These are phyloP conservation scores for Caenorhabditis parvicauda DNA, from an alignment of 2,888 invertebrate genomes.

Conservation along the genomic window DNA sequence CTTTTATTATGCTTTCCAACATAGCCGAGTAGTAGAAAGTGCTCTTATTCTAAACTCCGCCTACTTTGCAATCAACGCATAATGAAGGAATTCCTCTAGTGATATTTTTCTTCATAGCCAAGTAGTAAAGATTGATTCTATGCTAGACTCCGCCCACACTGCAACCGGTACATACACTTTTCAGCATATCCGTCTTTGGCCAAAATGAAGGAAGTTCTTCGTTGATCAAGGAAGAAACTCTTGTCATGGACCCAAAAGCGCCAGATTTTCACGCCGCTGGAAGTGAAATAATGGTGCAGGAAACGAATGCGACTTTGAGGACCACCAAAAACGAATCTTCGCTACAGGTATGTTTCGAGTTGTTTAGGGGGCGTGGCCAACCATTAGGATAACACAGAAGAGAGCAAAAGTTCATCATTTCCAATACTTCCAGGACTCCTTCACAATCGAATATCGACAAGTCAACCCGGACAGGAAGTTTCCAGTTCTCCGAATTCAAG, in stretches of 20 bases:
- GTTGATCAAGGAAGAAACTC: conserved; percentile 55
- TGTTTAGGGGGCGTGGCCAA: neutral
- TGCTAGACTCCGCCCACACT: neutral
- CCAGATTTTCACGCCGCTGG: conserved; percentile 39
- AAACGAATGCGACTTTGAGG: conserved; percentile 56
- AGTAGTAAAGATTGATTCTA: neutral
- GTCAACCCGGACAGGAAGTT: conserved; percentile 55
- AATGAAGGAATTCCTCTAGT: neutral
- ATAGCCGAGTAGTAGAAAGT: too few species aligned
- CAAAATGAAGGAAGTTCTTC: conserved; percentile 44
- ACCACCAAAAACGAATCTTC: conserved; percentile 50
- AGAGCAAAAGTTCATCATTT: neutral
- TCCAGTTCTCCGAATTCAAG: conserved; percentile 56
- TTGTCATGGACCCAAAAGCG: conserved; percentile 54
- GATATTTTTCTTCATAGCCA: neutral
- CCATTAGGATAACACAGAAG: neutral
- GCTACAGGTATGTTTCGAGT: conserved; percentile 39
- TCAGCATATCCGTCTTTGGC: conserved; percentile 55
- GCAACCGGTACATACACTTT: neutral
- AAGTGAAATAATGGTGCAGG: conserved; percentile 39
- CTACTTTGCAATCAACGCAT: too few species aligned
- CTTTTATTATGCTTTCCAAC: too few species aligned
- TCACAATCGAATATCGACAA: conserved; percentile 52
- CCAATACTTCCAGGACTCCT: conserved; percentile 35
- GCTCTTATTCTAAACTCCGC: too few species aligned